Base-by-base conservation (phyloP, 2,888 invertebrate genomes). In the Enchytraeus crypticus region DNA sequence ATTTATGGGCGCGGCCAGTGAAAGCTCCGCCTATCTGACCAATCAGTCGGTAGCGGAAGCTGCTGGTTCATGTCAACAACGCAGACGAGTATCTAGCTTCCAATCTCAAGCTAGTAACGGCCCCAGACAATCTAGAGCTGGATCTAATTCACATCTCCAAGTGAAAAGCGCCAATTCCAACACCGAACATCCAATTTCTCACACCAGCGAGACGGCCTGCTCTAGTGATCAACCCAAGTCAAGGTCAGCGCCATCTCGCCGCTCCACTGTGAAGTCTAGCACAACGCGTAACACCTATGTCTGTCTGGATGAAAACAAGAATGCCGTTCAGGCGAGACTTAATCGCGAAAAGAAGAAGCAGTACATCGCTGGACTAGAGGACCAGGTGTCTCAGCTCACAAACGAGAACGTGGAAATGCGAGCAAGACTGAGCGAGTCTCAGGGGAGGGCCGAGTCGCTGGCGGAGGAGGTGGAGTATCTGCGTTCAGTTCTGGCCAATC, bases 271-370 rank as follows among this genome's bases (percentile, higher is more conserved):
- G n/a, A n/a, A n/a, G n/a, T n/a, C n/a, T n/a, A 38, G 18, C 11
- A 38, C 8, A 38, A 18, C 8, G 18, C 38, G 38, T 38, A 8
- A 18, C 18, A 38, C 11, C 38, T 14, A 38, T 38, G 38, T 38
- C 18, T 14, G 11, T 18, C 38, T 38, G 38, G 38, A 38, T 8
- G 38, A 18, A 5, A 58, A 58, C 51, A 61, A 53, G 53, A 62
- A 53, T 59, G 65, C 65, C 8, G 32, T 63, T 23, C 63, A 65
- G 34, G 76, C 76, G 1, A 72, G 73, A 62, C 30, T 72, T 3
- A 74, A 76, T 59, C 66, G 76, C 4, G 70, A 74, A 61, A 76
- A 72, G 68, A 76, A 76, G 64, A 76, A 76, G 68, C 69, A 61
- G 0, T 75, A 74, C 55, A 70, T 76, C 3, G 67, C 69, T 26